Percentiles rank a stretch among this genome's conserved stretches.
Conservation (phyloP, 2,888 invertebrate species). For the Laothoe populi region DNA sequence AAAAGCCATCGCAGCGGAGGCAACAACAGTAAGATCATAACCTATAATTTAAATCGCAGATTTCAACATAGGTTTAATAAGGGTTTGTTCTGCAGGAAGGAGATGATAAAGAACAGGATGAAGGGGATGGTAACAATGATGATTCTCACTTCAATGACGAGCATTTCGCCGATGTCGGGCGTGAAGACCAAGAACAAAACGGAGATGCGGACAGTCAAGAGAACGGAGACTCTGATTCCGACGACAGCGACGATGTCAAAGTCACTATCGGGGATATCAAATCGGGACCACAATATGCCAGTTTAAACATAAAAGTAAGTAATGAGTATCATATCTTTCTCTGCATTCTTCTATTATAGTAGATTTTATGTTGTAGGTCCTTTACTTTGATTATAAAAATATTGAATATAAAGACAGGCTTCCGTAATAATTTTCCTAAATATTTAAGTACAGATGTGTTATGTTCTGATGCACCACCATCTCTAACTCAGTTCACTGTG, state of each 20-base stretch:
- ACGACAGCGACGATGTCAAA: conserved; percentile 94
- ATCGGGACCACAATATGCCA: conserved; percentile 89
- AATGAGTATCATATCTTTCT: neutral
- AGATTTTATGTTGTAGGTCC: neutral
- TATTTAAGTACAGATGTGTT: too few species aligned
- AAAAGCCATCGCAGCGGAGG: conserved; percentile 38
- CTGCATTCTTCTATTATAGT: neutral
- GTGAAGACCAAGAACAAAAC: conserved; percentile 67
- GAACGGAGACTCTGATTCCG: conserved; percentile 86
- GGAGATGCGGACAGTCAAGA: conserved; percentile 79
- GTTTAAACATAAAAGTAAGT: conserved; percentile 88
- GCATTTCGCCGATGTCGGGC: conserved; percentile 76
- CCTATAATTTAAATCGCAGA: conserved; percentile 33
- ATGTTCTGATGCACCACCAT: too few species aligned
- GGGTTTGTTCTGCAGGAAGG: conserved; percentile 25
- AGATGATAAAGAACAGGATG: conserved; percentile 72
- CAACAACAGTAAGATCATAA: conserved; percentile 45
- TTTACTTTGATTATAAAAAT: too few species aligned
- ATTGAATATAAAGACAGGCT: too few species aligned
- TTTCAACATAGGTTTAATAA: neutral
- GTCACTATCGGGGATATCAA: conserved; percentile 97
- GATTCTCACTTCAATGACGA: conserved; percentile 80
- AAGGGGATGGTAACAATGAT: conserved; percentile 78
- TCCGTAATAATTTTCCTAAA: too few species aligned
- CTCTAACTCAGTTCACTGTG: too few species aligned